Conservation (phyloP, 1,140 invertebrate species). For the Chlorops oryzae region DNA sequence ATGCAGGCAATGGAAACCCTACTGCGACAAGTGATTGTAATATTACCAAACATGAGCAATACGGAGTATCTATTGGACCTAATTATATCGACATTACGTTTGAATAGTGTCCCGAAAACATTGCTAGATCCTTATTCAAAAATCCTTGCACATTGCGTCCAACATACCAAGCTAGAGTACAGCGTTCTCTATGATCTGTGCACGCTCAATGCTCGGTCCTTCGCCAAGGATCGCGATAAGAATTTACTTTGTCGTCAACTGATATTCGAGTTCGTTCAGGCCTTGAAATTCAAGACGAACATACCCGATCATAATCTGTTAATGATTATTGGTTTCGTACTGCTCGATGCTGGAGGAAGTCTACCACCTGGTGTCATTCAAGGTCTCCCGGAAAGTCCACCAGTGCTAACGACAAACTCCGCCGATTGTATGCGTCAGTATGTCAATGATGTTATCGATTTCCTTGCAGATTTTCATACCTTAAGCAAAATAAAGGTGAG, state of each 20-base stretch:
- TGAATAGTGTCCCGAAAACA: constrained; percentile 64
- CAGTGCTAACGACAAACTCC: constrained; percentile 72
- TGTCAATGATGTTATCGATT: constrained; percentile 89
- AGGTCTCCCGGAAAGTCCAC: constrained; percentile 50
- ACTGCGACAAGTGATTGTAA: constrained; percentile 71
- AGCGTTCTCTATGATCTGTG: constrained; percentile 82
- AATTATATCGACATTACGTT: constrained; percentile 76
- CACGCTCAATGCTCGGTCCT: constrained; percentile 80
- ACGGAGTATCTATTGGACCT: constrained; percentile 73
- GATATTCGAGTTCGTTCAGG: constrained; percentile 90
- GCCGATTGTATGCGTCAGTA: constrained; percentile 90
- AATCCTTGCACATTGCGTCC: constrained; percentile 83
- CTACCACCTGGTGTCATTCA: constrained; percentile 53
- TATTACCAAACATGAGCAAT: constrained; percentile 67
- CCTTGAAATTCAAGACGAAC: constrained; percentile 88
- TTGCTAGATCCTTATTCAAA: constrained; percentile 94
- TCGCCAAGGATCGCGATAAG: constrained; percentile 89
- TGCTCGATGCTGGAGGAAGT: constrained; percentile 64
- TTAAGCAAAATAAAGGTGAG: constrained; percentile 91
- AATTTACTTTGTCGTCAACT: constrained; percentile 81
- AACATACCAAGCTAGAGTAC: constrained; percentile 81
- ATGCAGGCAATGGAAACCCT: constrained; percentile 80
- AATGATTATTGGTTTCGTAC: constrained; percentile 79
- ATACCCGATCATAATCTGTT: constrained; percentile 93
- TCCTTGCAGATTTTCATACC: constrained; percentile 93